phyloP scores from a whole-genome alignment of 2,113 vertebrate species.

The Probosciger aterrimus region DNA sequence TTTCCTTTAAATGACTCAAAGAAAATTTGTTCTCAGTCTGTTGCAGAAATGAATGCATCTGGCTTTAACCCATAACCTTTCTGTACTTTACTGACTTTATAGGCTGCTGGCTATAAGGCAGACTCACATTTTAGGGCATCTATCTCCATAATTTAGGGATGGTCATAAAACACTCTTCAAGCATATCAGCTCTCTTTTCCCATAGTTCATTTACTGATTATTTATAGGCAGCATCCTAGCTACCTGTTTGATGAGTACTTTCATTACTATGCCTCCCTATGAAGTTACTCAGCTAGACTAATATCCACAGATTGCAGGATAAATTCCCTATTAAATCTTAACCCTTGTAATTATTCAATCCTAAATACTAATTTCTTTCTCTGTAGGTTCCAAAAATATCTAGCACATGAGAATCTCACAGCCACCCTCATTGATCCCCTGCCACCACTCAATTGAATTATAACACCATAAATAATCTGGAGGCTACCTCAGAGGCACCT shows the following conservation, averaged over 20 bases:
- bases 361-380: constrained; percentile 47
- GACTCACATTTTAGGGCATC: background rate
- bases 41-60: background rate
- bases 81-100: background rate
- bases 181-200: background rate
- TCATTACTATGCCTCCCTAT: background rate
- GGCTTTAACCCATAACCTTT: background rate
- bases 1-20: constrained; percentile 1
- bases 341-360: constrained; percentile 31
- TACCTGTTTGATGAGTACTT: background rate
- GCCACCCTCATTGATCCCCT: constrained; percentile 28
- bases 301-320: background rate
- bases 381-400: constrained; percentile 26
- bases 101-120: background rate
- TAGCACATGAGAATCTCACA: background rate
- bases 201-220: background rate
- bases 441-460: constrained; percentile 50
- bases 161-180: background rate
- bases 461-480: constrained; percentile 49
- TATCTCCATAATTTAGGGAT: background rate
- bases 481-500: constrained; percentile 28
- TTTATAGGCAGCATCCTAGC: background rate
- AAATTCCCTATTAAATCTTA: constrained; percentile 28
- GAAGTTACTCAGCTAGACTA: background rate
- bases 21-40: background rate